A percentile compares a stretch with the other conserved stretches of the same genome.
Evolutionary conservation across 1,140 invertebrate genomes (phyloP).

Genomic region (Probaryconus sp.): DNA sequence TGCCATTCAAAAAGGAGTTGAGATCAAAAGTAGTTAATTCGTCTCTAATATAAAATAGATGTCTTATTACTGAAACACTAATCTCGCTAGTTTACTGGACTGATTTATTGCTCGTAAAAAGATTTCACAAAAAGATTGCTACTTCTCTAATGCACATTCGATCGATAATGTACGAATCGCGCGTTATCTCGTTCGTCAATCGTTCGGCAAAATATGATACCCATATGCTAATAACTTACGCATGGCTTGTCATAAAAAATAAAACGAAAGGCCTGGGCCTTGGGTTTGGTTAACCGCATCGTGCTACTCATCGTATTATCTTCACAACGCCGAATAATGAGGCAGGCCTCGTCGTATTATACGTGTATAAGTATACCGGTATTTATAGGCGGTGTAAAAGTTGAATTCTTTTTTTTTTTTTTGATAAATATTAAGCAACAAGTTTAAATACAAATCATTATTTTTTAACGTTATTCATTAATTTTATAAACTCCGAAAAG

Average conservation of each 20-base stretch:
- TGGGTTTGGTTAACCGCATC: slow-evolving; percentile 67
- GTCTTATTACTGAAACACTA: background rate
- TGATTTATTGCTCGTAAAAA: slow-evolving; percentile 23
- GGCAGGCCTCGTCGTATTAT: slow-evolving; percentile 59
- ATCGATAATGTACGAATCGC: slow-evolving; percentile 60
- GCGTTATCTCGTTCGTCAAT: slow-evolving; percentile 69
- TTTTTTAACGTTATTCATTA: too few species aligned
- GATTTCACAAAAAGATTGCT: slow-evolving; percentile 17
- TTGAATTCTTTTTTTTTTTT: slow-evolving; percentile 20
- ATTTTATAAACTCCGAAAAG: too few species aligned
- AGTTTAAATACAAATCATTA: too few species aligned
- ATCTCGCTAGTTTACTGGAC: slow-evolving; percentile 11
- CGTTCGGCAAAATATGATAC: slow-evolving; percentile 69
- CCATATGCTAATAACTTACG: slow-evolving; percentile 76
- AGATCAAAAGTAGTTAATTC: too few species aligned
- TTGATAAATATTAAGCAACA: too few species aligned
- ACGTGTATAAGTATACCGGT: slow-evolving; percentile 35
- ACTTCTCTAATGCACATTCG: slow-evolving; percentile 44
- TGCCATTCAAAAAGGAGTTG: too few species aligned
- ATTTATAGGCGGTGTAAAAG: slow-evolving; percentile 50
- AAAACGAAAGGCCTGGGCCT: slow-evolving; percentile 51
- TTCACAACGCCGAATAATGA: slow-evolving; percentile 64
- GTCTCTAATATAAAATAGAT: background rate
- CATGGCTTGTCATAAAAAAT: slow-evolving; percentile 62
- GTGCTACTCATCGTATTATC: slow-evolving; percentile 66